Evolutionary conservation across 2,113 vertebrate species (phyloP), one percentile per base, ranked within the genome.

Genomic region (Caloenas nicobarica): DNA sequence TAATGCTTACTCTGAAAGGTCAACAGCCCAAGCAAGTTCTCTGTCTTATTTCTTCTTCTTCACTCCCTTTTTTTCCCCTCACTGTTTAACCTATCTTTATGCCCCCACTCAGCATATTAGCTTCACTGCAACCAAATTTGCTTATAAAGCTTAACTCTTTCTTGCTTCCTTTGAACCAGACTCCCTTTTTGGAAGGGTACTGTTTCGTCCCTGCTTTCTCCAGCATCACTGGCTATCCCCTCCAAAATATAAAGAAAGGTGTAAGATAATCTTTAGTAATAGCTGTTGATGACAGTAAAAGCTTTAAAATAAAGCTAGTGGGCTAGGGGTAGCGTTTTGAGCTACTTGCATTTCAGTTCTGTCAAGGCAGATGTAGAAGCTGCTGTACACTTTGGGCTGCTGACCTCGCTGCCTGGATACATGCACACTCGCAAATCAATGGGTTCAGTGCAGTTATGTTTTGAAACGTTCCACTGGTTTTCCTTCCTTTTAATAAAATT

Each of bases 1-100:
- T 92, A 92, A 54, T 78, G 81, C 57, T 70, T 66, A 17, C 13
- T 93, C 14, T 69, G 64, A 72, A 81, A 91, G 90, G 46, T 86
- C 72, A 79, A 33, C 51, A 91, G 56, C 64, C 40, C 51, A 56
- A 31, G n/a, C 40, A 68, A 33, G 31, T 40, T 88, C 88, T 58
- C 40, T 28, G 14, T 62, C 23, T 14, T 88, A 36, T 65, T 73
- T 50, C 54, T 65, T 73, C 53, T 58, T 80, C 50, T 61, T 80
- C 10, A 13, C 7, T 38, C n/a, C 21, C 44, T 13, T 26, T 2
- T 16, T 5, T 19, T 36, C 31, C 6, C 38, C 46, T 18, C 25
- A 17, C 36, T 25, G 1, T 77, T 46, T 74, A 48, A 68, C 13
- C 38, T 62, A 2, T 61, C 14, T 92, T 26, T 85, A 18, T 89